Evolutionary conservation across 2,888 invertebrate species (phyloP).

Genomic region (Dasypolia templi): DNA sequence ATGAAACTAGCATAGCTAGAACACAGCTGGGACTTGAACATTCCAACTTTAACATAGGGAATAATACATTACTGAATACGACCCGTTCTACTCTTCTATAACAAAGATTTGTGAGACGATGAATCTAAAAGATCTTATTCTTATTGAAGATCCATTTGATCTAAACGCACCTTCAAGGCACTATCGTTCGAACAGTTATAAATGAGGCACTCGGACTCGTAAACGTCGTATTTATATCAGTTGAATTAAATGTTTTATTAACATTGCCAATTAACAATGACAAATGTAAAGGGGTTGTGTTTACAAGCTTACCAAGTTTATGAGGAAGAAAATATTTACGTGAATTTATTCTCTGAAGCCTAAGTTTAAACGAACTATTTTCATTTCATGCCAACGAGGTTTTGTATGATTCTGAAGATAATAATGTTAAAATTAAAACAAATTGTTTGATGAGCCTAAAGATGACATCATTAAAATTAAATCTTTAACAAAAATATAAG

Average conservation of each 20-base stretch:
- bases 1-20: constrained; percentile 3
- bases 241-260: constrained; percentile 49
- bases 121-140: background rate
- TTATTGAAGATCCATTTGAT: constrained; percentile 10
- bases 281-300: constrained; percentile 41
- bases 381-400: background rate
- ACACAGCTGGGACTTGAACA: background rate
- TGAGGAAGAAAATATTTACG: constrained; percentile 34
- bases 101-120: constrained; percentile 1
- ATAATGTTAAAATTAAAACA: background rate
- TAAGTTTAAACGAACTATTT: background rate
- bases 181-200: constrained; percentile 31
- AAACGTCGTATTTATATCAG: constrained; percentile 53
- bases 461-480: constrained; percentile 19
- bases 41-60: background rate
- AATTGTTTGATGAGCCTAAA: background rate
- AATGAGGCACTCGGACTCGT: constrained; percentile 47
- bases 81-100: background rate
- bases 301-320: constrained; percentile 49
- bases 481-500: constrained; percentile 5
- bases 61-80: background rate
- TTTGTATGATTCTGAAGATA: background rate
- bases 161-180: constrained; percentile 35
- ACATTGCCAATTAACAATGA: constrained; percentile 55
- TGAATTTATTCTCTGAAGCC: background rate